Conservation (phyloP, 2,113 vertebrate species). For the Rana temporaria region DNA sequence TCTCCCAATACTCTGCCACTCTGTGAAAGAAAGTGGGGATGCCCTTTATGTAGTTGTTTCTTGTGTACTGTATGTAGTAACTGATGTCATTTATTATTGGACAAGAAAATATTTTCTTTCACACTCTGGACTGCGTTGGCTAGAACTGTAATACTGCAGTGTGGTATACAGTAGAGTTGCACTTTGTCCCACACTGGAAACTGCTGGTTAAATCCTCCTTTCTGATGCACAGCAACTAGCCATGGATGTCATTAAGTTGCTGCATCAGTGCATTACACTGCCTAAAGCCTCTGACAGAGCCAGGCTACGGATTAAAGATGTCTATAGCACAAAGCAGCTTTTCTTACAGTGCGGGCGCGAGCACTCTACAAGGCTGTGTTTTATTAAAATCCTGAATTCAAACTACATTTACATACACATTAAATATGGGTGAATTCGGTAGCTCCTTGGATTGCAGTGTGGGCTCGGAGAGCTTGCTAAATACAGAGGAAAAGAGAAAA, state of each 20-base stretch:
- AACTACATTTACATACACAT: constrained; percentile 54
- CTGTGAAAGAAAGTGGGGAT: too few species aligned
- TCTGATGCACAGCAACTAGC: constrained; percentile 53
- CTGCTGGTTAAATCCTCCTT: constrained; percentile 46
- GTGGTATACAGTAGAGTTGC: constrained; percentile 45
- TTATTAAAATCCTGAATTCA: constrained; percentile 52
- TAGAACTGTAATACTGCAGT: constrained; percentile 13
- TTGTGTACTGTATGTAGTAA: too few species aligned
- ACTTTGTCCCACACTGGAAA: constrained; percentile 47
- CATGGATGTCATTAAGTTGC: constrained; percentile 58
- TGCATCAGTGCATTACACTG: constrained; percentile 56
- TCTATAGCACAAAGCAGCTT: constrained; percentile 55
- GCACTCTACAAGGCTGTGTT: constrained; percentile 46
- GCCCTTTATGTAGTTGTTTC: too few species aligned
- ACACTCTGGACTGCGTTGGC: neutral
- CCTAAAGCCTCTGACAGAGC: constrained; percentile 57
- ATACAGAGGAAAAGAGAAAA: neutral
- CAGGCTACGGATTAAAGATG: constrained; percentile 53
- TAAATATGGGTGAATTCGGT: constrained; percentile 39
- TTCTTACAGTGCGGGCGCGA: constrained; percentile 41
- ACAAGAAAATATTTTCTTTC: neutral
- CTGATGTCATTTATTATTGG: neutral
- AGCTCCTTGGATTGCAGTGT: neutral
- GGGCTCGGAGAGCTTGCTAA: neutral
- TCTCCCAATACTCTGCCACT: too few species aligned